Evolutionary conservation across 2,113 vertebrate species (phyloP).

Genomic region (Phalacrocorax brasilianus): DNA sequence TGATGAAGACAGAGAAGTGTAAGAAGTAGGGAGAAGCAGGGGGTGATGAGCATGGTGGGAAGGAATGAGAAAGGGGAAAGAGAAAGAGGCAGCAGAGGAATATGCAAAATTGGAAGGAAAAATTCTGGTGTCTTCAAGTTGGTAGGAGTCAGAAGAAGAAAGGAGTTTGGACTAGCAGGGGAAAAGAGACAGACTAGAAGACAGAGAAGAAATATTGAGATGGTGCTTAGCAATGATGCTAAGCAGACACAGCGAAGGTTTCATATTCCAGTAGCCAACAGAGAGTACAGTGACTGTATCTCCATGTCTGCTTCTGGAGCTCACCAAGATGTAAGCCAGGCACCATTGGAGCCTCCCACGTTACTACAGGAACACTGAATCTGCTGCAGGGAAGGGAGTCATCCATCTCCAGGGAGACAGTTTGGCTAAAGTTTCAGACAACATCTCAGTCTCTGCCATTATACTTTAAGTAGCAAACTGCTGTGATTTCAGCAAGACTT

Average conservation of each 20-base stretch:
- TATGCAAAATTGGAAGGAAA: background rate
- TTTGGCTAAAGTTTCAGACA: background rate
- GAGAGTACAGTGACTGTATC: background rate
- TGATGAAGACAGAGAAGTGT: background rate
- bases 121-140: background rate
- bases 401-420: conserved; percentile 5
- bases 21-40: background rate
- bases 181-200: background rate
- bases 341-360: background rate
- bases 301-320: background rate
- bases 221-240: background rate
- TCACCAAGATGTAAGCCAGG: background rate
- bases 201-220: background rate
- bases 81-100: background rate
- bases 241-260: background rate
- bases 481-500: conserved; percentile 19
- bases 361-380: background rate
- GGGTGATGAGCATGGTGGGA: background rate
- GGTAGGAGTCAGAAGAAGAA: background rate
- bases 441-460: background rate
- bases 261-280: accelerated
- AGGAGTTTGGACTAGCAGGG: background rate
- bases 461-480: background rate
- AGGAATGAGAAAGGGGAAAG: background rate
- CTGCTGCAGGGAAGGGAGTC: background rate